A percentile compares a stretch with the other conserved stretches of the same genome.
These are phyloP conservation scores for Hypomecis atomaria DNA, from an alignment of 2,888 invertebrate genomes.

Conservation along the genomic window DNA sequence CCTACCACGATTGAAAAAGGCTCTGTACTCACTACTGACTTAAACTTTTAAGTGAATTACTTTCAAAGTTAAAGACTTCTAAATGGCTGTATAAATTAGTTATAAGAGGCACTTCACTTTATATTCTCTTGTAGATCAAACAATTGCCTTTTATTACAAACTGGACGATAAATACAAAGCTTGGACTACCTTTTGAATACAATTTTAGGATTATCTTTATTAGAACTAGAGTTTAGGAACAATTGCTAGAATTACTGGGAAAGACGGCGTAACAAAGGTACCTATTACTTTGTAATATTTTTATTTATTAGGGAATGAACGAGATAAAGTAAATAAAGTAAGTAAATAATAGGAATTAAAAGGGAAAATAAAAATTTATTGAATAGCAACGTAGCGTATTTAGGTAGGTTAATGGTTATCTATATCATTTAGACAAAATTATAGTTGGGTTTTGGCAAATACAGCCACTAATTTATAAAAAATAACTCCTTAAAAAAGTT, in stretches of 20 bases:
- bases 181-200: conserved; percentile 5
- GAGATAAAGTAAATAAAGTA: conserved; percentile 4
- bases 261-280: conserved; percentile 6
- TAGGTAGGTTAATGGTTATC: too few relatives aligned
- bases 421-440: too few relatives aligned
- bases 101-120: background rate
- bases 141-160: conserved; percentile 3
- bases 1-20: too few relatives aligned
- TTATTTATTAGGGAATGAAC: conserved; percentile 1
- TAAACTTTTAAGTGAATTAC: too few relatives aligned
- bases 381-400: too few relatives aligned
- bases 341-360: background rate
- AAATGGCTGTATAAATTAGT: conserved; percentile 7
- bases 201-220: conserved; percentile 14
- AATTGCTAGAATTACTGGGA: conserved; percentile 6
- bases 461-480: too few relatives aligned
- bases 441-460: too few relatives aligned
- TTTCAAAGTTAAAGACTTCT: background rate
- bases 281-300: background rate
- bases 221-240: conserved; percentile 11
- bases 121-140: conserved; percentile 1
- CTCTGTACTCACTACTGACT: too few relatives aligned
- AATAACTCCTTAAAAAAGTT: too few relatives aligned
- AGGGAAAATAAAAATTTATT: background rate
- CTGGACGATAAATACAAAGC: conserved; percentile 6